A percentile compares a stretch with the other conserved stretches of the same genome.
phyloP scores from a whole-genome alignment of 2,888 invertebrate species.

The Mechanitis messenoides region DNA sequence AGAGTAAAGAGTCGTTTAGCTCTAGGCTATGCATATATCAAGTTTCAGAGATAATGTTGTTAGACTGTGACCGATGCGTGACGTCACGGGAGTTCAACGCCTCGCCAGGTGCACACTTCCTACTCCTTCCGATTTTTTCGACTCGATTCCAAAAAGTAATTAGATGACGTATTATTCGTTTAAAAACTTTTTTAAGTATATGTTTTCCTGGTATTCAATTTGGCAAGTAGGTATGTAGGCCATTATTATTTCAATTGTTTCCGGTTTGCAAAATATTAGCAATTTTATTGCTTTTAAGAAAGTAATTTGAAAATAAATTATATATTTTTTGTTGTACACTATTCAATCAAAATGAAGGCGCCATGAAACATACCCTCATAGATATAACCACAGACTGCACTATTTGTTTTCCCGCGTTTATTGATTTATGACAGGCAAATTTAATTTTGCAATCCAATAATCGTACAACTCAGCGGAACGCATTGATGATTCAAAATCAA shows the following conservation, averaged over 20 bases:
- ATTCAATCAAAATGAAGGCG: slow-evolving; percentile 4
- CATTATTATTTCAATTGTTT: not conserved
- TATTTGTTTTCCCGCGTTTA: slow-evolving; percentile 24
- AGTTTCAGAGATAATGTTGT: slow-evolving; percentile 3
- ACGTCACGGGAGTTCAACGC: slow-evolving; percentile 71
- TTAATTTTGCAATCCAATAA: slow-evolving; percentile 28
- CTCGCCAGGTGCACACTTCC: slow-evolving; percentile 54
- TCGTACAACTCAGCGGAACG: slow-evolving; percentile 22
- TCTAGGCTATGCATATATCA: not conserved
- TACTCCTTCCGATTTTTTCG: slow-evolving; percentile 19
- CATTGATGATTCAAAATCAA: slow-evolving; percentile 18
- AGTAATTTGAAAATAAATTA: not conserved
- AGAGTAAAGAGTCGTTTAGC: not conserved
- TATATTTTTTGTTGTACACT: not conserved
- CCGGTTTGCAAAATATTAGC: not conserved
- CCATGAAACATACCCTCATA: not conserved
- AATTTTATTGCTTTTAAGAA: not conserved
- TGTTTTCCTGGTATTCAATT: slow-evolving; percentile 3
- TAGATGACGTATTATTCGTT: slow-evolving; percentile 10
- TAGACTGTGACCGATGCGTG: slow-evolving; percentile 30
- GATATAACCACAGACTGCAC: not conserved
- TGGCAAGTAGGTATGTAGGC: not conserved
- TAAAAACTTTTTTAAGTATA: not conserved
- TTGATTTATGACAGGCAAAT: slow-evolving; percentile 28
- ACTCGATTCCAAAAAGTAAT: slow-evolving; percentile 22